Percentiles rank a stretch among this genome's conserved stretches.
Evolutionary conservation across 2,113 vertebrate species (phyloP).

Genomic region (Mesocricetus auratus): DNA sequence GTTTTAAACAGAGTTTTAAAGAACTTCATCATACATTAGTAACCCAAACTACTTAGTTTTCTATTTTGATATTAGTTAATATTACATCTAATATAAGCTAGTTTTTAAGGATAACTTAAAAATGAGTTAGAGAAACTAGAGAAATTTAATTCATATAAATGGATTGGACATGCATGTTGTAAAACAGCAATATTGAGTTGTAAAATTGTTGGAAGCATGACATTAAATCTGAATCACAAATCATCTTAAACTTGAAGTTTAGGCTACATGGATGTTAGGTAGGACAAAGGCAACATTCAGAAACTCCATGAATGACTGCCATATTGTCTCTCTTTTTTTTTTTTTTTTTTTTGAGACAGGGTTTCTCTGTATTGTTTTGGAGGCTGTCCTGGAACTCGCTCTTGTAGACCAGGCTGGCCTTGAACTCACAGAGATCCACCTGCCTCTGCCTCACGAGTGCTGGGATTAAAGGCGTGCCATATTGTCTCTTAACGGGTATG

Average conservation of each 20-base stretch:
- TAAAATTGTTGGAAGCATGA: conserved; percentile 37
- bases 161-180: neutral
- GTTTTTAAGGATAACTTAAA: conserved; percentile 10
- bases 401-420: too few species aligned
- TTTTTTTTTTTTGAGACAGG: too few species aligned
- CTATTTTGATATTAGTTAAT: neutral
- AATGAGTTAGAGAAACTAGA: neutral
- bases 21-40: neutral
- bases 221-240: conserved; percentile 8
- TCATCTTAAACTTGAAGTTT: neutral
- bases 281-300: neutral
- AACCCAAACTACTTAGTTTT: neutral
- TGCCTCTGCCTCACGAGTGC: too few species aligned
- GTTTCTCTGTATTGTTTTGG: too few species aligned
- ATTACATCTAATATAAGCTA: neutral
- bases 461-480: too few species aligned
- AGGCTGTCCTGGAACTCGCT: too few species aligned
- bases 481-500: neutral
- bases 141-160: conserved; percentile 41
- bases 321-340: neutral
- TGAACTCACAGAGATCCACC: too few species aligned
- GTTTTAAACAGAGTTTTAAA: conserved; percentile 39
- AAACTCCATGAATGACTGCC: neutral
- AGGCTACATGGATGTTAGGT: neutral
- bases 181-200: neutral